Conservation (phyloP, 2,113 vertebrate species). For the Ochotona curzoniae region DNA sequence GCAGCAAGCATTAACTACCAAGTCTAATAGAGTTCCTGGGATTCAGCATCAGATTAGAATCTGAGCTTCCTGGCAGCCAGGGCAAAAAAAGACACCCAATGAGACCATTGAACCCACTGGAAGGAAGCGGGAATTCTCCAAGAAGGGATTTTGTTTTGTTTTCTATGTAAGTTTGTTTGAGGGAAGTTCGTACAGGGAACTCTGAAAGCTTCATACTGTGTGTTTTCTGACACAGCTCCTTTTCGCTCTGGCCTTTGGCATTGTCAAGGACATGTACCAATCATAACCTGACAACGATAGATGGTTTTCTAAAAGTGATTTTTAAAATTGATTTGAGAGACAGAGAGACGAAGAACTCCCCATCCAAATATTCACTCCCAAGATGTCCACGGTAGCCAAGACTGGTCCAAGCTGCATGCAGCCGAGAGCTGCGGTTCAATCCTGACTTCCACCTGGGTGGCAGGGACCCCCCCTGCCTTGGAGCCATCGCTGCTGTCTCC, state of each 20-base stretch:
- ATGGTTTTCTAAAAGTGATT: background rate
- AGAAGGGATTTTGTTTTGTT: background rate
- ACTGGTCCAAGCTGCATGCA: no score
- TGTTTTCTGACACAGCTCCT: background rate
- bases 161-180: slow-evolving; percentile 9
- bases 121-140: background rate
- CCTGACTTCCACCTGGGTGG: no score
- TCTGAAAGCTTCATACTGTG: background rate
- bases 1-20: slow-evolving; percentile 25
- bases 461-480: no score
- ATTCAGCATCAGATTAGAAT: slow-evolving; percentile 30
- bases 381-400: no score
- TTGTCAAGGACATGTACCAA: background rate
- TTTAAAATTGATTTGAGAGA: no score
- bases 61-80: slow-evolving; percentile 73
- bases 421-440: no score
- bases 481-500: no score
- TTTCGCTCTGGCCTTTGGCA: slow-evolving; percentile 19
- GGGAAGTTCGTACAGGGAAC: background rate
- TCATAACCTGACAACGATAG: slow-evolving; percentile 5
- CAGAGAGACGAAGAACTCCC: no score
- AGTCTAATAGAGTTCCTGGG: background rate
- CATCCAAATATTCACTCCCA: no score
- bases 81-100: slow-evolving; percentile 25
- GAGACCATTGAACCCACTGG: background rate